Conservation (phyloP, 2,113 vertebrate species). For the Equus quagga region DNA sequence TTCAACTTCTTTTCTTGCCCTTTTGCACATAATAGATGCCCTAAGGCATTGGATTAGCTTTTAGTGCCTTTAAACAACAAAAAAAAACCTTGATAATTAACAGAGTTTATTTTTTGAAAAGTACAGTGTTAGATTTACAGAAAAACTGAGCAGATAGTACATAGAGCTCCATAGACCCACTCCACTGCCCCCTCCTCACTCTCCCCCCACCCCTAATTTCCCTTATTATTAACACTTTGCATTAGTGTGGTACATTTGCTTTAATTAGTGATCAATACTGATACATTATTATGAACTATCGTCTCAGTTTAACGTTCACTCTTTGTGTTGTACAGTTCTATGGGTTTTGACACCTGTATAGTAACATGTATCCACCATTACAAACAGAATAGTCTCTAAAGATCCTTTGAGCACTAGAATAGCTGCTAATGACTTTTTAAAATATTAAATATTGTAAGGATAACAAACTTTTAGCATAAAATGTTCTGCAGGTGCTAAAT, state of each 20-base stretch:
- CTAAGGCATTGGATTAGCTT: neutral
- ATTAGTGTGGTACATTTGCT: neutral
- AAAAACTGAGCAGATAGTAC: neutral
- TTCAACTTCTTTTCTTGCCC: neutral
- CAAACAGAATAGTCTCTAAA: constrained; percentile 13
- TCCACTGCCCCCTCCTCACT: neutral
- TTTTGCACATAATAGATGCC: neutral
- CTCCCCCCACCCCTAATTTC: neutral
- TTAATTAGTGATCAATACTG: neutral
- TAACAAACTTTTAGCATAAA: constrained; percentile 24
- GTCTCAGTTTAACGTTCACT: neutral
- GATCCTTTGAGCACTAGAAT: neutral
- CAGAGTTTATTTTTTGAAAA: neutral
- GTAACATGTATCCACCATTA: neutral
- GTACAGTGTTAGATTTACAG: neutral
- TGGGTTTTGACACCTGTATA: neutral
- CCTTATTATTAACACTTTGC: neutral
- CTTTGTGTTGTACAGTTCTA: neutral
- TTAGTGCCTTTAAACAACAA: neutral
- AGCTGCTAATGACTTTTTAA: neutral
- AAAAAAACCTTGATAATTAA: neutral
- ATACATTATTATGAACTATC: neutral
- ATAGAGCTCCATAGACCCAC: neutral
- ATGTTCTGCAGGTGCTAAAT: neutral
- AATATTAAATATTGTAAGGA: constrained; percentile 24